Evolutionary conservation across 2,113 vertebrate genomes (phyloP).

Genomic region (Aythya baeri): DNA sequence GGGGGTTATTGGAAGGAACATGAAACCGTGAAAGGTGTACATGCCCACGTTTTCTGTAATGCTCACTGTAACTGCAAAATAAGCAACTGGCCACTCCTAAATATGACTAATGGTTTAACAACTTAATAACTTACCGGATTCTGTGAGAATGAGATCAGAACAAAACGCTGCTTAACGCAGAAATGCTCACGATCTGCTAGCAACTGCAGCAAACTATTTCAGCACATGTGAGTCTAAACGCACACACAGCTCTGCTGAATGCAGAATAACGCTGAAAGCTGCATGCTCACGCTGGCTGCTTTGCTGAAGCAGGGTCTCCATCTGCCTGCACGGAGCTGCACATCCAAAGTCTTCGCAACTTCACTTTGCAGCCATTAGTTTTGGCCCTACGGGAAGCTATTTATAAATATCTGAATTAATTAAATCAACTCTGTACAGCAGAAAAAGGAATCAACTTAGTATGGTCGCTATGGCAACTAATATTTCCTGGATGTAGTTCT

Average conservation of each 20-base stretch:
- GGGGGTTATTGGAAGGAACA: background rate
- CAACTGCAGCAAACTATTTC: background rate
- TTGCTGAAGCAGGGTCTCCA: background rate
- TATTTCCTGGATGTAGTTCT: conserved; percentile 64
- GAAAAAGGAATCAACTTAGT: conserved; percentile 30
- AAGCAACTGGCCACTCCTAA: background rate
- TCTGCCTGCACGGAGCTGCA: background rate
- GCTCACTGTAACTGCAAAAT: background rate
- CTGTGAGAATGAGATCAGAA: conserved; percentile 24
- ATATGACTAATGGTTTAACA: conserved; percentile 23
- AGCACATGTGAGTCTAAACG: background rate
- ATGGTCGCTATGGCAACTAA: conserved; percentile 73
- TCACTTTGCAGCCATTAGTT: conserved; percentile 49
- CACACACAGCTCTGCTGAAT: background rate
- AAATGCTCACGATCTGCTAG: background rate
- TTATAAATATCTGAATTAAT: conserved; percentile 77
- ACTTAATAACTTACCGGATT: background rate
- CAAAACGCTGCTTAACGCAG: background rate
- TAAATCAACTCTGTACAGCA: conserved; percentile 65
- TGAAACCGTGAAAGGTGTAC: background rate
- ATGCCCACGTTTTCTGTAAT: background rate
- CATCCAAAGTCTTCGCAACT: background rate
- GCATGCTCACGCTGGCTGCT: background rate
- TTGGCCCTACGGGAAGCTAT: conserved; percentile 47
- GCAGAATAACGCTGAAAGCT: background rate